Evolutionary conservation across 2,797 vertebrate species (phyloP).

Genomic region (Calcarius lapponicus): DNA sequence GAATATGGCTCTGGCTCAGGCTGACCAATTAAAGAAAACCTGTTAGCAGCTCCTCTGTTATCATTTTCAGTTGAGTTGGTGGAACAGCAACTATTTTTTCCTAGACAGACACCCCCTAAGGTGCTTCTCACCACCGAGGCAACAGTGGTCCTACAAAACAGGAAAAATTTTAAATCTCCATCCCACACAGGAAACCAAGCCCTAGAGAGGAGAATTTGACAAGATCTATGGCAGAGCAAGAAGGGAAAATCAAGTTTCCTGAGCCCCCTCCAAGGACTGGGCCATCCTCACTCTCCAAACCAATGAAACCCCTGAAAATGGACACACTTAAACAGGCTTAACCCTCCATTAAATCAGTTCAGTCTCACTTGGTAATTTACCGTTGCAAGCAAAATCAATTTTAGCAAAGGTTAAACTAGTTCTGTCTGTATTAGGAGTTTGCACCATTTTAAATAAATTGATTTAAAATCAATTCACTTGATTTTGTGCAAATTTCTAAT

Average conservation of each 20-base stretch:
- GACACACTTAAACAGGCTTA: slow-evolving; percentile 56
- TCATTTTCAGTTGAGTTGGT: neutral
- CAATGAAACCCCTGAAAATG: neutral
- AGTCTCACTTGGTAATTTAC: slow-evolving; percentile 48
- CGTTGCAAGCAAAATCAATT: slow-evolving; percentile 50
- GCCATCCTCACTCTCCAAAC: neutral
- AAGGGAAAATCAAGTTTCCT: neutral
- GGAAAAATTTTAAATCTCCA: neutral
- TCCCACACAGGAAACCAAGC: neutral
- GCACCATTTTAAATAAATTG: slow-evolving; percentile 44
- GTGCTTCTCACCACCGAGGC: neutral
- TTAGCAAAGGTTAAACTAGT: slow-evolving; percentile 56
- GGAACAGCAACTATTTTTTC: neutral
- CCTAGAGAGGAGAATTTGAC: neutral
- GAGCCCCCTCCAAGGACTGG: neutral
- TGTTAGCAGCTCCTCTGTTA: neutral
- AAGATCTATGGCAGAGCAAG: neutral
- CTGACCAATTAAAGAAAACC: neutral
- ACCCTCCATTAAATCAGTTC: slow-evolving; percentile 53
- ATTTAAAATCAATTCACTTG: slow-evolving; percentile 45
- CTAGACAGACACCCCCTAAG: neutral
- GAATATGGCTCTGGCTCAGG: neutral
- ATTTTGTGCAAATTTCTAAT: slow-evolving; percentile 19
- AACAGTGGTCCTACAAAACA: neutral
- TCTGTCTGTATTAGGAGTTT: neutral